Evolutionary conservation across 1,140 invertebrate genomes (phyloP), one percentile per base, ranked within the genome.

Genomic region (Ditylenchus dipsaci): DNA sequence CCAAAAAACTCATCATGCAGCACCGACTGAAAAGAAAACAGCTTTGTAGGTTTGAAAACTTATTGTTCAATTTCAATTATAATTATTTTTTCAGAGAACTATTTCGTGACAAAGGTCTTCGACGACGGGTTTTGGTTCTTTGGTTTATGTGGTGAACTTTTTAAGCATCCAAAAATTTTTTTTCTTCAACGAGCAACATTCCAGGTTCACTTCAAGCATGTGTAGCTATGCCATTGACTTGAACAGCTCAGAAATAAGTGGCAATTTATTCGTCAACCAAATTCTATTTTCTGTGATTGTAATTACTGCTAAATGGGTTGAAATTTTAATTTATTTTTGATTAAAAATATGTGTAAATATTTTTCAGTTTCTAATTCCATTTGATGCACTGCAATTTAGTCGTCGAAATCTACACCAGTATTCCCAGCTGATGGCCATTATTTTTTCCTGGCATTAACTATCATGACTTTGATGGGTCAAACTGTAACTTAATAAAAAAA

Each of bases 151-250:
- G 43, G 13, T 53, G 23, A 11, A 33, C n/a, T n/a, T n/a, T n/a
- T n/a, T n/a, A n/a, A n/a, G n/a, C n/a, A n/a, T n/a, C n/a, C n/a
- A n/a, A n/a, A n/a, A n/a, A 38, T 38, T 38, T 5, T 3, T 11
- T 11, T 38, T 3, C 3, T 38, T 38, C 11, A 38, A 38, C 3
- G 3, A 38, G 11, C 3, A 76, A 27, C 65, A 21, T 78, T 76
- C 69, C 78, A 56, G 74, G 74, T 76, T 82, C 61, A 75, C 72
- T 1, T 73, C 80, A 21, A 68, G 64, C 17, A 69, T 79, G 45
- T 82, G 77, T 58, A 75, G 79, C 26, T 81, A 81, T 66, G 78
- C 81, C 27, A 81, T 72, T 57, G 80, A 81, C 59, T 65, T 81
- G 23, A 79, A 81, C 60, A 82, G 79, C 29, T 75, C 72, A 21